Conservation (phyloP, 2,888 invertebrate species). For the Cecidostiba fungosa region DNA sequence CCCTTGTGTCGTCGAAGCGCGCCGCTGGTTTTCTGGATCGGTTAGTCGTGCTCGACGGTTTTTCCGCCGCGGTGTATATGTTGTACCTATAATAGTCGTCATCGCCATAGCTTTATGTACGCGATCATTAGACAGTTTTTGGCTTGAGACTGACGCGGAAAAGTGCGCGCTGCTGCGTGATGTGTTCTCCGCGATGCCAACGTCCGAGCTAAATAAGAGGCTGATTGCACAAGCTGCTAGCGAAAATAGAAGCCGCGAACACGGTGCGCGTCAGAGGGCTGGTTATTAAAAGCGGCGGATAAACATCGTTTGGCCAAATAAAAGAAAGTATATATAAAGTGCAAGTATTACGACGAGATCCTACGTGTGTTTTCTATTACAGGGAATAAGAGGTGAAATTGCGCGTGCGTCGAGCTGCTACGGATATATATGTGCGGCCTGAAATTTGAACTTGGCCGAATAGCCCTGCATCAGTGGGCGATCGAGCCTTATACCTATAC, state of each 20-base stretch:
- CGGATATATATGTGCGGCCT: too few species aligned
- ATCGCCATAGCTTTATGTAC: neutral
- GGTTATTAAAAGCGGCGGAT: slow-evolving; percentile 22
- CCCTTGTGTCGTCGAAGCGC: slow-evolving; percentile 7
- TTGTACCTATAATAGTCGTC: neutral
- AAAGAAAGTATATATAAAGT: neutral
- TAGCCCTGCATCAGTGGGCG: slow-evolving; percentile 12
- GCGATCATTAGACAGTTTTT: neutral
- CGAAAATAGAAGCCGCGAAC: slow-evolving; percentile 44
- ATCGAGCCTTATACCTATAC: slow-evolving; percentile 41
- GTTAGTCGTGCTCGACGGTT: neutral
- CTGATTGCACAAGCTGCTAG: slow-evolving; percentile 58
- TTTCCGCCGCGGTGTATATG: neutral
- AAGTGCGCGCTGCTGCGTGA: neutral
- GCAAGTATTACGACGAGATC: too few species aligned
- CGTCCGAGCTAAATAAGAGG: slow-evolving; percentile 64
- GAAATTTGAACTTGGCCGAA: slow-evolving; percentile 74
- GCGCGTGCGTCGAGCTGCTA: slow-evolving; percentile 59
- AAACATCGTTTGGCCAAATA: neutral
- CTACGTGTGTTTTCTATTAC: neutral
- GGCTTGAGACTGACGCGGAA: neutral
- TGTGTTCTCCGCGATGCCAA: slow-evolving; percentile 60
- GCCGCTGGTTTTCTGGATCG: neutral
- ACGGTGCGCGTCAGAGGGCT: slow-evolving; percentile 18
- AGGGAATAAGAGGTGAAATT: neutral